Base-by-base conservation (phyloP, 2,888 invertebrate genomes). In the Nebria salina region DNA sequence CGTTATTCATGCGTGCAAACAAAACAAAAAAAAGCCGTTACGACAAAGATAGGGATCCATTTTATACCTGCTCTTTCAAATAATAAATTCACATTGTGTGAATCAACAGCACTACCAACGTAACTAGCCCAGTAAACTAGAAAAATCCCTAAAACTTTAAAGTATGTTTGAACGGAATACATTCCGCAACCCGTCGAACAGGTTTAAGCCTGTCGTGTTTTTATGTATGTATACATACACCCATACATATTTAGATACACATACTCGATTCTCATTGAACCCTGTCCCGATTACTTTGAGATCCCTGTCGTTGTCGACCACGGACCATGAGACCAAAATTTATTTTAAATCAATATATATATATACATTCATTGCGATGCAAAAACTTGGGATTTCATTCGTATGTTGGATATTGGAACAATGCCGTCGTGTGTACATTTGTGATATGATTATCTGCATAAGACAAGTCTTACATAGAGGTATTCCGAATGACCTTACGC, bases 141-240 rank as follows among this genome's bases (percentile, higher is more conserved):
- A 54, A 54, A 54, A 54, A 6, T 54, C 54, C 54, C 54, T 54
- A 54, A 13, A 54, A 54, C 8, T 54, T 8, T 8, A 54, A 54
- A 54, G 54, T 54, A 54, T 54, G 54, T 54, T 54, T 13, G 54
- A 54, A 54, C 54, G 54, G 13, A 75, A 74, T 75, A 72, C 85
- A 85, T 85, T 85, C 85, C 83, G 84, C 84, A 82, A 86, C 85
- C 83, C 83, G 85, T 84, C 83, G 82, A 84, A 85, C 84, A 83
- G 85, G 85, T 85, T 85, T 82, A 82, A 82, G 82, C 82, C 82
- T 75, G 54, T 75, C 65, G 41, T 68, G 34, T 80, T 80, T 80
- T 80, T 75, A 68, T 54, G 20, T 20, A 20, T 20, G 20, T 20
- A 20, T 20, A 20, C 20, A 20, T 20, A 20, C 20, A 20, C 20